Evolutionary conservation across 64 coral and sea anemone genomes (phyloP), one percentile per base, ranked within the genome.

Genomic region (Stylophora pistillata): DNA sequence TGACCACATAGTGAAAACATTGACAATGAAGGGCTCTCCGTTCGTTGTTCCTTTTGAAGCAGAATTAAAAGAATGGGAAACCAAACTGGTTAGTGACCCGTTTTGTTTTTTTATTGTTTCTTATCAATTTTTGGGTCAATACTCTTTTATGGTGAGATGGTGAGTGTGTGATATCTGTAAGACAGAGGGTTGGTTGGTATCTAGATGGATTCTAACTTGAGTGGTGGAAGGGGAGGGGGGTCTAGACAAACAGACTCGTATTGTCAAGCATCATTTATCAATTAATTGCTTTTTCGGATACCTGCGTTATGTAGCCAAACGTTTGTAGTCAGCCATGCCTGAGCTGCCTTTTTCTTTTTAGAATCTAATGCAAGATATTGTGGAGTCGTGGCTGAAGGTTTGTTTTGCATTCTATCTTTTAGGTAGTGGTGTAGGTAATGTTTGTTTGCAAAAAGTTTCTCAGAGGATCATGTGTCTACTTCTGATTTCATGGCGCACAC

Each of bases 321-420:
- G 37, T 47, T 47, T 26, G 23, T 28, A 10, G 26, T 68, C 64
- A 27, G 5, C 23, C 13, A 9, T 68, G n/a, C n/a, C 25, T 47
- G 37, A 47, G 64, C n/a, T 20, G 17, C 16, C 58, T 26, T 55
- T 64, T 77, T 7, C 52, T 82, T 98, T 87, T 47, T 79, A 98
- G 96, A 94, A 91, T 33, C 81, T 94, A 26, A 92, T 98, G 89
- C 96, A 98, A 88, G 92, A 95, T 57, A 98, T 98, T 55, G 82
- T 98, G 71, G 96, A 98, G 33, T 98, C 96, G 5, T 98, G 96
- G 96, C 60, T 98, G 18, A 98, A 92, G 96, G 96, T 98, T 70
- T 68, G 74, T 79, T 4, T 11, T 13, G 21, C 34, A 33, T 68
- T 57, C 34, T 18, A n/a, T 76, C 15, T 33, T 17, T 15, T 74